Evolutionary conservation across 2,888 invertebrate species (phyloP).

Genomic region (Tachina lurida): DNA sequence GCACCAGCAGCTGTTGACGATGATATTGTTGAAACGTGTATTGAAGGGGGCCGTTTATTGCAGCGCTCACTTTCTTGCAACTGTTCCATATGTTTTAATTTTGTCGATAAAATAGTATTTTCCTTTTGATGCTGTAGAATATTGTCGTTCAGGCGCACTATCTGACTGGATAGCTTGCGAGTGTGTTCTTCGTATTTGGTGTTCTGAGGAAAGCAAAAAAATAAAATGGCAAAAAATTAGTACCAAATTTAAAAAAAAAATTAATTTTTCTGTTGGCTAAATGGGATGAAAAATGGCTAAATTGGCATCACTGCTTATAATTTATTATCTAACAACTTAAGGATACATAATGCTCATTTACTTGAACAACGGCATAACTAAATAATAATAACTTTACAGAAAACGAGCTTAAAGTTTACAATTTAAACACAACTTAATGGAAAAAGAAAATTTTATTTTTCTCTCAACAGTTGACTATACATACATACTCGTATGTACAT

Average conservation of each 20-base stretch:
- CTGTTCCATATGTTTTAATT: slow-evolving; percentile 77
- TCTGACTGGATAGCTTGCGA: slow-evolving; percentile 80
- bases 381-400: too few relatives aligned
- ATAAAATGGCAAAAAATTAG: not conserved
- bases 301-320: too few relatives aligned
- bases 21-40: slow-evolving; percentile 70
- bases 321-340: too few relatives aligned
- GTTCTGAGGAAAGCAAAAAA: slow-evolving; percentile 73
- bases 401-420: too few relatives aligned
- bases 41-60: slow-evolving; percentile 75
- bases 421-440: too few relatives aligned
- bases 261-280: too few relatives aligned
- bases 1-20: slow-evolving; percentile 60
- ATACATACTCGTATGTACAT: too few relatives aligned
- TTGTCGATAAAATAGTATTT: slow-evolving; percentile 79
- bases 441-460: too few relatives aligned
- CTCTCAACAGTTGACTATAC: too few relatives aligned
- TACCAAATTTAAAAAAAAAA: not conserved
- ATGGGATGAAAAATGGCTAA: too few relatives aligned
- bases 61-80: slow-evolving; percentile 66
- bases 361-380: too few relatives aligned
- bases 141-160: slow-evolving; percentile 80
- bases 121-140: slow-evolving; percentile 81
- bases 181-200: slow-evolving; percentile 80
- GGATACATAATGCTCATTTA: too few relatives aligned